Evolutionary conservation across 2,113 vertebrate genomes (phyloP), one percentile per base, ranked within the genome.

Genomic region (Paedocypris sp.): DNA sequence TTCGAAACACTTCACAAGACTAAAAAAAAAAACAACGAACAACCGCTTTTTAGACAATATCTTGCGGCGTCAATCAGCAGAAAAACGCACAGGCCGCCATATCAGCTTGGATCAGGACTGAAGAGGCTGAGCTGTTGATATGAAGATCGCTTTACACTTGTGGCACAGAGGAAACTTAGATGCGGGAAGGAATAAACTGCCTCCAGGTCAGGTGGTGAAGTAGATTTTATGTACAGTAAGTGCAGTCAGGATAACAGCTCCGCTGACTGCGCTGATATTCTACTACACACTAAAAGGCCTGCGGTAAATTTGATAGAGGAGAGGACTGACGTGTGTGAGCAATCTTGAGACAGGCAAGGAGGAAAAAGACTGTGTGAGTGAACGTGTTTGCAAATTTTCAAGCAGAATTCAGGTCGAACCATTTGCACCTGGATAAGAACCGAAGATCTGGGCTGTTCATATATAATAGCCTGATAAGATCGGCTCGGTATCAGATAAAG

Each of bases 211-310:
- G 54, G 26, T 26, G 5, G 25, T 45, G 26, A 42, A 43, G 28
- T 29, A 58, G 38, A 58, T 39, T 58, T 58, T 42, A 43, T 20
- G 38, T 58, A 31, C 54, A 31, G 26, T 58, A 31, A 58, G 26
- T 58, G 54, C 54, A 32, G 54, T 58, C 5, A 13, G 54, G 18
- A 58, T 58, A 58, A n/a, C 54, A 58, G 16, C 54, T 19, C 31
- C 31, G 29, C 54, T 58, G 54, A 58, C 54, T 43, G 54, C 25
- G 54, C 54, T 58, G 2, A 58, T 58, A 58, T 58, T 38, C 38
- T 45, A 32, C 54, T 32, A 45, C 54, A 57, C 53, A 41, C 54
- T 58, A 58, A 58, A 58, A 58, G 54, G 54, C 54, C 39, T 58
- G 54, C 39, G 38, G 54, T 43, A 58, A 22, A 43, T 43, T 58